Conservation (phyloP, 2,888 invertebrate species). For the Caenorhabditis japonica region DNA sequence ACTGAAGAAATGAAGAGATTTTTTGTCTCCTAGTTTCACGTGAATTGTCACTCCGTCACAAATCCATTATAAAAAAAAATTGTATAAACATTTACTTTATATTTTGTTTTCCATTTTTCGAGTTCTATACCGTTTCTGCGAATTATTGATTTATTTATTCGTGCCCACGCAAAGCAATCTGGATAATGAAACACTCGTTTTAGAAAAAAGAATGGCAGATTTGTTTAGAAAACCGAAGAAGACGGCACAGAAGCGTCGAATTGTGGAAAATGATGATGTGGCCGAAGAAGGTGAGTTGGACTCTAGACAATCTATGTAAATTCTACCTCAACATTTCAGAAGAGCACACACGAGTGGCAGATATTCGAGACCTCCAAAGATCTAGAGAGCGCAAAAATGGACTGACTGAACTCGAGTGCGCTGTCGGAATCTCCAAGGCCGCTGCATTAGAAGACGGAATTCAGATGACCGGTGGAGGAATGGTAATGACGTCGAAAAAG, state of each 20-base stretch:
- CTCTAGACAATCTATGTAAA: background rate
- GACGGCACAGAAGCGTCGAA: conserved; percentile 16
- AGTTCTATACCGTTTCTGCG: background rate
- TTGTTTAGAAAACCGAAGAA: conserved; percentile 47
- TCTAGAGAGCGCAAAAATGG: conserved; percentile 70
- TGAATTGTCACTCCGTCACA: no score
- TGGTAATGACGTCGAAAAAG: conserved; percentile 66
- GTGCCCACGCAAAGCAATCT: background rate
- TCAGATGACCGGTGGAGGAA: conserved; percentile 68
- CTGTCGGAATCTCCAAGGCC: conserved; percentile 71
- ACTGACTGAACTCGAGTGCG: conserved; percentile 74
- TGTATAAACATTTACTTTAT: background rate
- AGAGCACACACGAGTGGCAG: conserved; percentile 55
- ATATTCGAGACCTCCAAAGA: conserved; percentile 74
- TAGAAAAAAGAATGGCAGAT: conserved; percentile 33
- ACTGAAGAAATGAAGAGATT: no score
- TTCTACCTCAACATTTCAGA: conserved; percentile 16
- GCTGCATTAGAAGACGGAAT: conserved; percentile 59
- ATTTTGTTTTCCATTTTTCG: background rate
- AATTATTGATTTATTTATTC: background rate
- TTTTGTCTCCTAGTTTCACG: no score
- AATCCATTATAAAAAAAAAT: no score
- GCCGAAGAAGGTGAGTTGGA: conserved; percentile 19
- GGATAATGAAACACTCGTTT: background rate
- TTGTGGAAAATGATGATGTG: conserved; percentile 22